phyloP scores from a whole-genome alignment of 2,113 vertebrate species.

The Myrmecobius fasciatus region DNA sequence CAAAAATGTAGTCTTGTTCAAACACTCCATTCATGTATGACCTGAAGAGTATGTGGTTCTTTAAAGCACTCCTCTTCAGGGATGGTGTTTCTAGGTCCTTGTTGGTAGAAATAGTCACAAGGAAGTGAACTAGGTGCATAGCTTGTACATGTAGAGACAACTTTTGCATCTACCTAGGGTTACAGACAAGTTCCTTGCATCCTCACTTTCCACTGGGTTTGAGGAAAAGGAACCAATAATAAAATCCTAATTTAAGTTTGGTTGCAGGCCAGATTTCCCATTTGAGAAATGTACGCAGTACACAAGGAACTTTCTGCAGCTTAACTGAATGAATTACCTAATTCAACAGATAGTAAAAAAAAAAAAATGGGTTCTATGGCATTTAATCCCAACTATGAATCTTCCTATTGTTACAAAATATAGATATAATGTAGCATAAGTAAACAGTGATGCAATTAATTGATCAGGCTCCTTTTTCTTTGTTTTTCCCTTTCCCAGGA shows the following conservation, averaged over 20 bases:
- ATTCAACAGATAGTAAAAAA: not conserved
- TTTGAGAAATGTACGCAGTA: not conserved
- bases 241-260: not conserved
- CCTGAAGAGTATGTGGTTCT: not conserved
- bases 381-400: not conserved
- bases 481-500: slow-evolving; percentile 64
- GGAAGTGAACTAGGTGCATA: not conserved
- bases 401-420: not conserved
- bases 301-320: not conserved
- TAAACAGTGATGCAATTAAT: not conserved
- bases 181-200: not conserved
- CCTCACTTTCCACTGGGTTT: not conserved
- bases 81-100: not conserved
- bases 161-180: slow-evolving; percentile 3
- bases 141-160: not conserved
- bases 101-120: not conserved
- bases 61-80: not conserved
- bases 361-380: not conserved
- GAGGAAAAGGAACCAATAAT: not conserved
- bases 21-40: not conserved
- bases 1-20: not conserved
- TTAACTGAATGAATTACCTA: not conserved
- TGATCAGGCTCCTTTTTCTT: not conserved
- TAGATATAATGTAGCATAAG: not conserved
- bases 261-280: not conserved